A percentile compares a stretch with the other conserved stretches of the same genome.
Evolutionary conservation across 1,140 invertebrate species (phyloP).

Genomic region (Episyrphus balteatus): DNA sequence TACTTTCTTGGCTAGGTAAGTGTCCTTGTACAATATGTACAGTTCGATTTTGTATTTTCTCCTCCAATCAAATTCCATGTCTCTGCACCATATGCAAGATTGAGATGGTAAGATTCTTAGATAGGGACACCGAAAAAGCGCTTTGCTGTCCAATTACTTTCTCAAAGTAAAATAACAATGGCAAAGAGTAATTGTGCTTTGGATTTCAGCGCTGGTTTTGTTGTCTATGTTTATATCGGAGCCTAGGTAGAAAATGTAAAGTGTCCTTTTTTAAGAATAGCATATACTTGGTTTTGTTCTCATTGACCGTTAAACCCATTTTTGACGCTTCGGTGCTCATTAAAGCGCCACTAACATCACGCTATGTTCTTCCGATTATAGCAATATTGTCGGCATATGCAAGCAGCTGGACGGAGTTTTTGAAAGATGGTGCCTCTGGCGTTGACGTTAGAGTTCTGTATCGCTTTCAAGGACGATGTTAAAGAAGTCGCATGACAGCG

Average conservation of each 20-base stretch:
- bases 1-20: no score
- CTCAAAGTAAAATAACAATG: neutral
- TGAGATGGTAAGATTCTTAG: neutral
- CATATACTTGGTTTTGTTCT: neutral
- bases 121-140: neutral
- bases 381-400: constrained; percentile 7
- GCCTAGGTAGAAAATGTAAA: constrained; percentile 3
- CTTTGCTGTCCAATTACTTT: neutral
- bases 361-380: neutral
- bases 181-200: neutral
- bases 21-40: no score
- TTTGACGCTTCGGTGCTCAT: neutral
- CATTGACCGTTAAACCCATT: neutral
- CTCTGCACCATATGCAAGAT: no score
- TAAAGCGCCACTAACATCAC: neutral
- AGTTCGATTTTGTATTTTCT: no score
- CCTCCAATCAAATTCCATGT: no score
- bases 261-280: neutral
- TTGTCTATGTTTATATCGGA: neutral
- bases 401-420: neutral
- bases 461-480: constrained; percentile 8
- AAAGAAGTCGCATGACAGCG: constrained; percentile 7
- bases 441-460: neutral
- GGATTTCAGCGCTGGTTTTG: neutral
- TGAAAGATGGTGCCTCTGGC: neutral